Conservation (phyloP, 2,797 vertebrate genomes). For the Acrossocheilus wenchowensis region DNA sequence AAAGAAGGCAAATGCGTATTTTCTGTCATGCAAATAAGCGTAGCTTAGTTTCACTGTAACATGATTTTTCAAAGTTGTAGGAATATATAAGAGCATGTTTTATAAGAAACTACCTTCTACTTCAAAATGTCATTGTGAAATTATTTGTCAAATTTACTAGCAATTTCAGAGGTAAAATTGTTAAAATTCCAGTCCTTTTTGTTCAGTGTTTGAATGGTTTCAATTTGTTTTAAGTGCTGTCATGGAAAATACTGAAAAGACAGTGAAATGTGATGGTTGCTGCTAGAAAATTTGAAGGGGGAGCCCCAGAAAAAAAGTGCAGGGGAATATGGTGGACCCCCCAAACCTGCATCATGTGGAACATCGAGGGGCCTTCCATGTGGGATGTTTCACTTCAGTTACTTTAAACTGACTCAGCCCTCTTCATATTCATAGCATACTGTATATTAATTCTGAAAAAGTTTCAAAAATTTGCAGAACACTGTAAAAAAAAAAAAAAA, state of each 20-base stretch:
- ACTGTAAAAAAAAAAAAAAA: too few species aligned
- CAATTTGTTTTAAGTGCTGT: not conserved
- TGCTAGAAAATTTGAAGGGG: conserved; percentile 30
- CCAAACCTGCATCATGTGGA: conserved; percentile 1
- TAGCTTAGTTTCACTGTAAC: not conserved
- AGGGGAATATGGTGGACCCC: conserved; percentile 41
- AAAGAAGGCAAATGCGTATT: not conserved
- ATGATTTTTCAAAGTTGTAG: not conserved
- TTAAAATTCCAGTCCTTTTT: not conserved
- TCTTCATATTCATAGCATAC: not conserved
- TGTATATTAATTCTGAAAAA: not conserved
- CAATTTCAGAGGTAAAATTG: not conserved
- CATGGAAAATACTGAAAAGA: conserved; percentile 21
- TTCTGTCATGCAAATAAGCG: not conserved
- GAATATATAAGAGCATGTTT: not conserved
- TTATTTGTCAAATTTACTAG: not conserved
- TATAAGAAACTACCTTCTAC: not conserved
- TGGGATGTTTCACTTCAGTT: conserved; percentile 27
- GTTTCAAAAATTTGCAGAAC: not conserved
- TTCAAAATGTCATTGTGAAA: not conserved
- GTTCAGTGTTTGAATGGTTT: not conserved
- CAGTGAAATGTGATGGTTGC: not conserved
- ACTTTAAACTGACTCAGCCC: not conserved
- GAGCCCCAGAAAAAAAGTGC: conserved; percentile 45
- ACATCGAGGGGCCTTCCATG: conserved; percentile 52